phyloP scores from a whole-genome alignment of 2,888 invertebrate genomes.

The Cryptophagus acutangulus region DNA sequence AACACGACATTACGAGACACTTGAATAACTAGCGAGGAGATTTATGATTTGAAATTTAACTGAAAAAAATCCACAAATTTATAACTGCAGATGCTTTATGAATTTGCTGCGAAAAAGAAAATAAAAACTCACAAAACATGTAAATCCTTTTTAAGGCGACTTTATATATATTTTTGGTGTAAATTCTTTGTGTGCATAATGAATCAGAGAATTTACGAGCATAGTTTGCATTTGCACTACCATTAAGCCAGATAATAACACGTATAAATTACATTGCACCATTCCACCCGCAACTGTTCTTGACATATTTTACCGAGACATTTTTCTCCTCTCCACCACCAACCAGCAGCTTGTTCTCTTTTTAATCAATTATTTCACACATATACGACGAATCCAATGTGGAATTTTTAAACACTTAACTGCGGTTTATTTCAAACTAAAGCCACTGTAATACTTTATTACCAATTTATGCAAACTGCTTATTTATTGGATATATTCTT shows the following conservation, averaged over 20 bases:
- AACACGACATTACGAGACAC: conserved; percentile 26
- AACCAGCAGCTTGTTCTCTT: too few species aligned
- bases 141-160: conserved; percentile 15
- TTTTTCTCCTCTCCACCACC: too few species aligned
- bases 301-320: conserved; percentile 9
- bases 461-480: neutral
- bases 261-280: conserved; percentile 13
- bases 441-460: neutral
- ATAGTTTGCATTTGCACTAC: conserved; percentile 10
- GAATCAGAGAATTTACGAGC: conserved; percentile 19
- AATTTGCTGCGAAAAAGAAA: conserved; percentile 11
- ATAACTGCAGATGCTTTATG: conserved; percentile 16
- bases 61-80: conserved; percentile 20
- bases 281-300: conserved; percentile 17
- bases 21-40: conserved; percentile 25
- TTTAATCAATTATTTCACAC: conserved; percentile 1
- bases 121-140: conserved; percentile 10
- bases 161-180: conserved; percentile 13
- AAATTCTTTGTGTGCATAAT: conserved; percentile 11
- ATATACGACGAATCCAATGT: neutral
- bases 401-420: neutral
- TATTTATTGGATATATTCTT: neutral
- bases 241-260: conserved; percentile 16
- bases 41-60: conserved; percentile 17
- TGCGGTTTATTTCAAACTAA: neutral